Conservation (phyloP, 2,113 vertebrate species). For the Calyptommatus sinebrachiatus region DNA sequence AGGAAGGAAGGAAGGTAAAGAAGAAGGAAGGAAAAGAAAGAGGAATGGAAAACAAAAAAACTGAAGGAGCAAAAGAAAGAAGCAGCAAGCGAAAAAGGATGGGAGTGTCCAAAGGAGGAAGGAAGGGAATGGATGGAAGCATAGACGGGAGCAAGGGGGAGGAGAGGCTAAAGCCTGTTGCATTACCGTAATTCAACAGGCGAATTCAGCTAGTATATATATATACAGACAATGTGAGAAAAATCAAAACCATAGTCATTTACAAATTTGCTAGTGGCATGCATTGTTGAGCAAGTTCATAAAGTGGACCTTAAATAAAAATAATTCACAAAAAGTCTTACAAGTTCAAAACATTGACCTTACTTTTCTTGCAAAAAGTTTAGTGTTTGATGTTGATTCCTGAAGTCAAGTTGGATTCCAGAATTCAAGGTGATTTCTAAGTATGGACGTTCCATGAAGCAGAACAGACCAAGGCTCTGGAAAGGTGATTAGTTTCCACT, state of each 20-base stretch:
- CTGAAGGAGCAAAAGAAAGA: too few relatives aligned
- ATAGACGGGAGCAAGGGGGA: too few relatives aligned
- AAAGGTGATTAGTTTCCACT: background rate
- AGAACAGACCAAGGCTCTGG: background rate
- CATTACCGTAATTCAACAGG: too few relatives aligned
- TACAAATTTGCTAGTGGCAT: background rate
- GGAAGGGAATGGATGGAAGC: too few relatives aligned
- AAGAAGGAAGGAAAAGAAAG: too few relatives aligned
- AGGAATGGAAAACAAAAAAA: too few relatives aligned
- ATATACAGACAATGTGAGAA: background rate
- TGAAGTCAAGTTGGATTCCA: background rate
- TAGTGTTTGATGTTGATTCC: too few relatives aligned
- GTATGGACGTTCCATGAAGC: background rate
- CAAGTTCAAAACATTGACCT: background rate
- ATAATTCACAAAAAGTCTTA: background rate
- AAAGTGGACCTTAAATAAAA: background rate
- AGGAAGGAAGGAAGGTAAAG: too few relatives aligned
- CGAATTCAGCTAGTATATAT: too few relatives aligned
- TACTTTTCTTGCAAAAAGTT: background rate
- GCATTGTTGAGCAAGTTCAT: background rate
- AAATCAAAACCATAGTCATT: background rate
- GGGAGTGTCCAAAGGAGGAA: too few relatives aligned
- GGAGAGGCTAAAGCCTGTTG: too few relatives aligned
- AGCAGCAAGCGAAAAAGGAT: too few relatives aligned
- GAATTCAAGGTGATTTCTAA: background rate